Percentiles rank a stretch among this genome's conserved stretches.
phyloP scores from a whole-genome alignment of 2,113 vertebrate species.

The Hemichromis elongatus region DNA sequence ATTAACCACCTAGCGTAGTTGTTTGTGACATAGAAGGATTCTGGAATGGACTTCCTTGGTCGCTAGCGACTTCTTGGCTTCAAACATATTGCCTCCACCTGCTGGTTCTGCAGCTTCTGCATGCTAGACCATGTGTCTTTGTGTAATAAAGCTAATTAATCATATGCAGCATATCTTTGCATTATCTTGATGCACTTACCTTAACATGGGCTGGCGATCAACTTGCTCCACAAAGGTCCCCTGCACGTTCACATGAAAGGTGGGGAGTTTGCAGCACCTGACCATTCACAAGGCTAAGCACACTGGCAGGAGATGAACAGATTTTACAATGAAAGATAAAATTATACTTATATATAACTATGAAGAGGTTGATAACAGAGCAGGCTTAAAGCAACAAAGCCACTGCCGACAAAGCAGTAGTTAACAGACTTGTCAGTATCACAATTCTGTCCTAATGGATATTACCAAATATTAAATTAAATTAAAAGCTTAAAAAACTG shows the following conservation, averaged over 20 bases:
- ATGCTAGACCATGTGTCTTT: not conserved
- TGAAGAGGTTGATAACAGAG: not conserved
- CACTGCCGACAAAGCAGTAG: not conserved
- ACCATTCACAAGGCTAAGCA: not conserved
- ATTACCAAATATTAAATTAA: not conserved
- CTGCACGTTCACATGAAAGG: not conserved
- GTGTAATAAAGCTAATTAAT: not conserved
- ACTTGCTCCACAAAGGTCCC: not conserved
- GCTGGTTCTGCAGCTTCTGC: not conserved
- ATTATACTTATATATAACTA: not conserved
- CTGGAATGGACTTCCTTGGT: not conserved
- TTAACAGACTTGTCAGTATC: not conserved
- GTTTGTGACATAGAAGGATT: not conserved
- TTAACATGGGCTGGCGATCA: rapidly evolving
- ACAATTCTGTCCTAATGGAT: not conserved
- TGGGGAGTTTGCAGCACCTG: not conserved
- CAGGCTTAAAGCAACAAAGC: not conserved
- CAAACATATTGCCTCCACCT: not conserved
- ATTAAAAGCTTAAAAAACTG: not conserved
- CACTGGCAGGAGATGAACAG: not conserved
- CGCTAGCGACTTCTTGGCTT: rapidly evolving
- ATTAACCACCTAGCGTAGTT: not conserved
- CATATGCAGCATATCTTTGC: not conserved
- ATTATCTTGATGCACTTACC: not conserved
- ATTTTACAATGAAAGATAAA: not conserved